Evolutionary conservation across 1,140 invertebrate species (phyloP), one percentile per base, ranked within the genome.

Genomic region (Brachionus sp.): DNA sequence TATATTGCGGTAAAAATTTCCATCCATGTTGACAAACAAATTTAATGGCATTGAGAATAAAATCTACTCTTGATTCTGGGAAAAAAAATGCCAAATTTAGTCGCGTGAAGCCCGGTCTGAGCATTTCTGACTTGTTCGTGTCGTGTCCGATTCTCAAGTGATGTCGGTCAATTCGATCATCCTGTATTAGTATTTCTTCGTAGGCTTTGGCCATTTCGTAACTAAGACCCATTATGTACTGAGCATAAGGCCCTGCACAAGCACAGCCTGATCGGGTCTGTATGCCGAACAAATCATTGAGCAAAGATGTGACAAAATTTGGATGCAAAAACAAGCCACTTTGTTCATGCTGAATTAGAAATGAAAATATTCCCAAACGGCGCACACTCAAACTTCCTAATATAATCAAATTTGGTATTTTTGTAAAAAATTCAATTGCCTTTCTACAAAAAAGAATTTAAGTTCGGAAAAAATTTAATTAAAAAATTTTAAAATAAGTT

Each of bases 281-380:
- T 50, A 97, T 94, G 0, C 95, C 95, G 87, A 95, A 96, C 9
- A 97, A 91, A 86, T 97, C 95, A 86, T 96, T 97, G 3, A 97
- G 90, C 0, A 96, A 90, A 2, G 93, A 92, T 85, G 93, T 93
- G 0, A 96, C 92, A 88, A 94, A 96, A 88, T 96, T 96, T 86
- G 96, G 94, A 88, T 97, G 95, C 0, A 96, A 91, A 86, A 93
- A 95, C 2, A 92, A 70, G 16, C 85, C 85, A 33, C 33, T 44
- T 68, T 33, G n/a, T 68, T 62, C 19, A 50, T 62, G 23, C 10
- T 78, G 35, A 3, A 84, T 68, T 33, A 84, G 23, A 64, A 84
- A 84, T 35, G 83, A 77, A 44, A 84, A 84, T n/a, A 78, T 77
- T n/a, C 50, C 12, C 13, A 84, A 33, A 10, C 73, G 46, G 16